Conservation (phyloP, 2,797 vertebrate genomes). For the Sphenodon punctatus region DNA sequence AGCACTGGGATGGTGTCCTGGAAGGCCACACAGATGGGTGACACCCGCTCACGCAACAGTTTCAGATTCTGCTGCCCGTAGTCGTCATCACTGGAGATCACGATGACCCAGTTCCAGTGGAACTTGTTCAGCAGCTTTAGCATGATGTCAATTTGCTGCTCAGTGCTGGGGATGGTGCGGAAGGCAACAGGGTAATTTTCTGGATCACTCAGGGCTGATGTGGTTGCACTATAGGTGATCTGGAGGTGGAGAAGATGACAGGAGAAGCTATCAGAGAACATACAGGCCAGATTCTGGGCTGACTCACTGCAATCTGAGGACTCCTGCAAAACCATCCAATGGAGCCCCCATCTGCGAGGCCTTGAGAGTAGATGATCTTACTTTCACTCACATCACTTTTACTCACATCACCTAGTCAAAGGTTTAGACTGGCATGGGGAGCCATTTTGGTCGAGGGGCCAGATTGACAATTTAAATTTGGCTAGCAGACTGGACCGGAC, state of each 20-base stretch:
- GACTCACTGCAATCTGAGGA: neutral
- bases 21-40: constrained; percentile 81
- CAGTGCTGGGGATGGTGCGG: constrained; percentile 82
- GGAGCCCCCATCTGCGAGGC: too few species aligned
- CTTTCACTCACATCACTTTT: too few species aligned
- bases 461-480: too few species aligned
- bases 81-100: constrained; percentile 81
- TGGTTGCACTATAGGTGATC: constrained; percentile 60
- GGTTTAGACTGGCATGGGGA: too few species aligned
- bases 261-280: neutral
- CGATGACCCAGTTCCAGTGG: constrained; percentile 83
- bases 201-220: constrained; percentile 19
- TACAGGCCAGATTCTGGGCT: too few species aligned
- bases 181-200: constrained; percentile 76
- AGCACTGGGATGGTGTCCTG: constrained; percentile 73
- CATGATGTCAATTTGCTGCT: constrained; percentile 81
- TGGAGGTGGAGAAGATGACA: neutral
- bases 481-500: too few species aligned
- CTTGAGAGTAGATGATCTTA: too few species aligned
- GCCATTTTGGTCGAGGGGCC: too few species aligned
- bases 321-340: too few species aligned
- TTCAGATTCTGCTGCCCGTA: constrained; percentile 80
- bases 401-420: too few species aligned
- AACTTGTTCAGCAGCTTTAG: constrained; percentile 76
- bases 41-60: constrained; percentile 65